These are phyloP conservation scores for Hypocryptadius cinnamomeus DNA, from an alignment of 2,113 vertebrate genomes.

Conservation along the genomic window DNA sequence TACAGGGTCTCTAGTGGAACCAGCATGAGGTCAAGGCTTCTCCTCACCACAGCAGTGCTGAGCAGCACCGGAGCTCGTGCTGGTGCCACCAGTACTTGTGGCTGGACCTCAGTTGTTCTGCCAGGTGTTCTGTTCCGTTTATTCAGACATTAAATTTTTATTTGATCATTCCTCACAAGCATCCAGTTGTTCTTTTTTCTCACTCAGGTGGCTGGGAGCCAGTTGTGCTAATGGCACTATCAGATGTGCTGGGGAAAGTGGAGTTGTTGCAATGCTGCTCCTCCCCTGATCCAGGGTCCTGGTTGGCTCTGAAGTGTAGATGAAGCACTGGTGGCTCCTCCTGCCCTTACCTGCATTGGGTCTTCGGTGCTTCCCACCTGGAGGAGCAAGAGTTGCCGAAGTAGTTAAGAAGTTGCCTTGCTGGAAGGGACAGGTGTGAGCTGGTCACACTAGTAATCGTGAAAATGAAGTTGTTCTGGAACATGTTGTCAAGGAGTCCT, in stretches of 20 bases:
- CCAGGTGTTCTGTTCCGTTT: conserved; percentile 15
- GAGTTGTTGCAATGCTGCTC: not conserved
- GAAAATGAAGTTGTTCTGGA: not conserved
- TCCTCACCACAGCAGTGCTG: not conserved
- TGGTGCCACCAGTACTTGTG: not conserved
- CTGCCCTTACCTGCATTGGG: rapidly evolving
- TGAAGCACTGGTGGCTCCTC: not conserved
- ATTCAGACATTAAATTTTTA: not conserved
- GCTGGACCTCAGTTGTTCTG: not conserved
- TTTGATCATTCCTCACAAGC: not conserved
- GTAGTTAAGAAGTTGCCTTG: not conserved
- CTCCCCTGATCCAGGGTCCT: rapidly evolving
- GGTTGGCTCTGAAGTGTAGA: not conserved
- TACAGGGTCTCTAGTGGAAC: not conserved
- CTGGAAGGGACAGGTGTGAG: not conserved
- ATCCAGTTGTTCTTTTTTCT: not conserved
- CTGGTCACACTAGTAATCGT: rapidly evolving
- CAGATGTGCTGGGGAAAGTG: not conserved
- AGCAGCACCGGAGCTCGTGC: not conserved
- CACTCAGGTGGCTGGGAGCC: not conserved
- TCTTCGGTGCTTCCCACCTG: not conserved
- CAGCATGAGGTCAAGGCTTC: not conserved
- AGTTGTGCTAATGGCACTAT: not conserved
- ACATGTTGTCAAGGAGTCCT: not conserved
- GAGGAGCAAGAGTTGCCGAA: not conserved